Base-by-base conservation (phyloP, 2,888 invertebrate species). In the Coelopa pilipes region DNA sequence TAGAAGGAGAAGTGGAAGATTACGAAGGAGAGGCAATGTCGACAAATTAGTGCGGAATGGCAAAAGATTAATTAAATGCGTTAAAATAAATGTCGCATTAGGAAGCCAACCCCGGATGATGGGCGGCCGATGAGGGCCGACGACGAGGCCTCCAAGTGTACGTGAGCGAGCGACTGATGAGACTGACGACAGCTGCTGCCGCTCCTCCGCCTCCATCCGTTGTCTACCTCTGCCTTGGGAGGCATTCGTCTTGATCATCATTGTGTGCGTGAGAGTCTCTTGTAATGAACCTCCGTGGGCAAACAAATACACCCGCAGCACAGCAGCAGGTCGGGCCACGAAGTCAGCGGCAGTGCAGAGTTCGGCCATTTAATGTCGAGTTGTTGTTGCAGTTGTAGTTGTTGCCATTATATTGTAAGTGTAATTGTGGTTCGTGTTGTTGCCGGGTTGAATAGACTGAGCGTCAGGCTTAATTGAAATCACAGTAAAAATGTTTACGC, bases 11-110 rank as follows among this genome's bases (percentile, higher is more conserved):
- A 34, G 34, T 0, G 0, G 24, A 60, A 45, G 24, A 62, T 17
- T 55, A 10, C 24, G n/a, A 62, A 62, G 24, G 3, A 62, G 34
- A 53, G 15, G 15, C n/a, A 53, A 53, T 67, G 15, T 11, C 57
- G 19, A 50, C 67, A 73, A 71, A 71, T 71, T 63, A 55, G 65
- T 49, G n/a, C 45, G 17, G 62, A 74, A 66, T 49, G 55, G 62
- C 70, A 49, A 62, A 74, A 66, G 68, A 76, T 75, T 82, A 82
- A 82, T 81, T 82, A 80, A 79, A 79, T 76, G 75, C 76, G 75
- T 81, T 80, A 77, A 80, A 78, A 75, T 78, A 78, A 81, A 81
- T 77, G 79, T 70, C 71, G 79, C 77, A 74, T 73, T 75, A 75
- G 55, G 34, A 76, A 50, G 53, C 63, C 65, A 49, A 57, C 49